Percentiles rank a stretch among this genome's conserved stretches.
Evolutionary conservation across 2,113 vertebrate genomes (phyloP).

Genomic region (Apistogramma diplotaenia): DNA sequence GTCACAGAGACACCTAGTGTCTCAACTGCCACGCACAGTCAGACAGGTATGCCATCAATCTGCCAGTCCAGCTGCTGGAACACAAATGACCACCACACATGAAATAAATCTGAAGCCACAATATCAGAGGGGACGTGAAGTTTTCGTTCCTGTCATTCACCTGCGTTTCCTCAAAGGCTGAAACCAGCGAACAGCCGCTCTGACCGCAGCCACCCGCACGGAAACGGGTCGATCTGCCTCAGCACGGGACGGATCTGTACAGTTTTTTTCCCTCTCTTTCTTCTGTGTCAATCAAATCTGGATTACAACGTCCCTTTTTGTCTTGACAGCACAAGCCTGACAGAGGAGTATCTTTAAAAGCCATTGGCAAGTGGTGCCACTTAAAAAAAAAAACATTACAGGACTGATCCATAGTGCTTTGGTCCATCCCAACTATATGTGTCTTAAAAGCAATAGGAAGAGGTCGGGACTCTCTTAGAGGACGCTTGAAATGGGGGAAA

Average conservation of each 20-base stretch:
- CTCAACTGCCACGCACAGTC: conserved; percentile 5
- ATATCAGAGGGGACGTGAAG: background rate
- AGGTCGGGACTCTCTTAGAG: conserved; percentile 28
- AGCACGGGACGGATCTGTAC: conserved; percentile 25
- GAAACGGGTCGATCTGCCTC: background rate
- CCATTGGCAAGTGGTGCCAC: conserved; percentile 64
- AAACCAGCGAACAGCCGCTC: background rate
- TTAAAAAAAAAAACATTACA: background rate
- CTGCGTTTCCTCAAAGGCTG: background rate
- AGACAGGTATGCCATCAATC: background rate
- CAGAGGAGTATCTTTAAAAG: conserved; percentile 57
- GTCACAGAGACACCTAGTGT: conserved; percentile 1
- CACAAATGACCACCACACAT: background rate
- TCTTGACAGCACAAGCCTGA: conserved; percentile 42
- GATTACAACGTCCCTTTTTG: conserved; percentile 16
- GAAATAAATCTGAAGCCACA: background rate
- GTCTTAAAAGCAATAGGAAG: conserved; percentile 71
- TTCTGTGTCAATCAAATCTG: conserved; percentile 4
- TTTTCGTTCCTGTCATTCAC: background rate
- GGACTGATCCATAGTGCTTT: conserved; percentile 55
- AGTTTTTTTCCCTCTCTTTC: background rate
- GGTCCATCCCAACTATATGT: conserved; percentile 42
- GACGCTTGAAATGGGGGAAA: background rate
- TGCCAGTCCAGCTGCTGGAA: background rate
- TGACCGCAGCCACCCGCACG: background rate